These are phyloP conservation scores for Eulithis prunata DNA, from an alignment of 2,888 invertebrate genomes.

Conservation along the genomic window DNA sequence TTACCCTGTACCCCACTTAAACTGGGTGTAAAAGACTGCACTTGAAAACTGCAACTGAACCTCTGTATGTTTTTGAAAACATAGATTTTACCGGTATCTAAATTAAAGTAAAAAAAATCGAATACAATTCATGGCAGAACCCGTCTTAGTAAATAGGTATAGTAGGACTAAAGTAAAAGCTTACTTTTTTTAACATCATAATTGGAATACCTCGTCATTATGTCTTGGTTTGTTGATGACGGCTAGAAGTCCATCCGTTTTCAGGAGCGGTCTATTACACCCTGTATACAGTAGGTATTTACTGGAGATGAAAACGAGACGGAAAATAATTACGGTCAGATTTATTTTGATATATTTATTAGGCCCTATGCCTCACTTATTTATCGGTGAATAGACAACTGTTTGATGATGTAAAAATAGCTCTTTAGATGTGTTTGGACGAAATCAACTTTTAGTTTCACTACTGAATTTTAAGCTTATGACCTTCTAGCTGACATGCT, in stretches of 20 bases:
- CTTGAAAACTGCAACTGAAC: too few relatives aligned
- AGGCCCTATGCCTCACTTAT: neutral
- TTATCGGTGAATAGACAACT: neutral
- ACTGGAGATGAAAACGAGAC: neutral
- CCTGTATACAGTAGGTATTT: neutral
- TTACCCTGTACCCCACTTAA: constrained; percentile 7
- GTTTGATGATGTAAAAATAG: neutral
- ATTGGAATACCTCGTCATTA: too few relatives aligned
- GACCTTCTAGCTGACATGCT: neutral
- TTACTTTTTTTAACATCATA: too few relatives aligned
- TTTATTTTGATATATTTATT: neutral
- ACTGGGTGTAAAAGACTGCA: neutral
- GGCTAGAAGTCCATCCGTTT: neutral
- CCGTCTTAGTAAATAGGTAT: too few relatives aligned
- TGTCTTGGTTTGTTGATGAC: neutral
- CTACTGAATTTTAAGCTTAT: too few relatives aligned
- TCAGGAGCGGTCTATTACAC: neutral
- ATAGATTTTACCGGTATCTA: too few relatives aligned
- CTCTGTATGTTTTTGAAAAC: too few relatives aligned
- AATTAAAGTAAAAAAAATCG: too few relatives aligned
- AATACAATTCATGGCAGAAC: too few relatives aligned
- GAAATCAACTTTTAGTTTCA: neutral
- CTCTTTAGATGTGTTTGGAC: constrained; percentile 1
- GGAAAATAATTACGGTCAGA: constrained; percentile 1
- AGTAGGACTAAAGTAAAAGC: too few relatives aligned